phyloP scores from a whole-genome alignment of 2,113 vertebrate genomes.

The Crotalus tigris region DNA sequence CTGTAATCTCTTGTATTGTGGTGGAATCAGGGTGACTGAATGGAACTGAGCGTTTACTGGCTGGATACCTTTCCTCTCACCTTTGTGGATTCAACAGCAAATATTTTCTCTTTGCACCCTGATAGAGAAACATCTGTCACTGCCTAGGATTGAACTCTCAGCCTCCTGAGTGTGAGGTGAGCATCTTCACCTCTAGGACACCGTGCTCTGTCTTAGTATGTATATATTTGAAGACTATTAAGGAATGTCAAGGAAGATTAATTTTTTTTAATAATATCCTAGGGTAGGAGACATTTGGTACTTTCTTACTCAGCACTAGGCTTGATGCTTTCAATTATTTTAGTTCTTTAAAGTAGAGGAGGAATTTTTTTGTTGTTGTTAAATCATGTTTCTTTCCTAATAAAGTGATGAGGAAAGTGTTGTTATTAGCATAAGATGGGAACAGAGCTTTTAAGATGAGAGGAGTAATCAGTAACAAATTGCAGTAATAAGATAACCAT shows the following conservation, averaged over 20 bases:
- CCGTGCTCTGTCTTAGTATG: not conserved
- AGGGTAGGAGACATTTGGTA: no score
- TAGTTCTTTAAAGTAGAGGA: not conserved
- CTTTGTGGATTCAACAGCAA: not conserved
- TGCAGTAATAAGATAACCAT: conserved; percentile 61
- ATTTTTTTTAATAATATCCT: not conserved
- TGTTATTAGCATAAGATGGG: conserved; percentile 46
- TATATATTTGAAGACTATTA: not conserved
- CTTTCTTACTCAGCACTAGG: not conserved
- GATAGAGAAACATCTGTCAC: not conserved
- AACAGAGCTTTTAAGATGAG: conserved; percentile 56
- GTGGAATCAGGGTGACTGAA: not conserved
- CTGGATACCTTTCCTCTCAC: not conserved
- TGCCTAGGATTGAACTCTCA: not conserved
- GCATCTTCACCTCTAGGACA: not conserved
- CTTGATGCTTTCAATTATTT: conserved; percentile 4
- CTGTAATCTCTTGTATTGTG: not conserved
- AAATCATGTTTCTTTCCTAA: conserved; percentile 26
- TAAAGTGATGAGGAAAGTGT: conserved; percentile 29
- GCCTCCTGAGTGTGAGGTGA: not conserved
- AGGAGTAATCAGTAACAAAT: conserved; percentile 54
- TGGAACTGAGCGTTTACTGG: not conserved
- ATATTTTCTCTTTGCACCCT: not conserved
- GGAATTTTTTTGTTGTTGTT: not conserved
- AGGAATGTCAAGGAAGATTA: not conserved